Evolutionary conservation across 2,797 vertebrate genomes (phyloP), one percentile per base, ranked within the genome.

Genomic region (Takifugu ocellatus): DNA sequence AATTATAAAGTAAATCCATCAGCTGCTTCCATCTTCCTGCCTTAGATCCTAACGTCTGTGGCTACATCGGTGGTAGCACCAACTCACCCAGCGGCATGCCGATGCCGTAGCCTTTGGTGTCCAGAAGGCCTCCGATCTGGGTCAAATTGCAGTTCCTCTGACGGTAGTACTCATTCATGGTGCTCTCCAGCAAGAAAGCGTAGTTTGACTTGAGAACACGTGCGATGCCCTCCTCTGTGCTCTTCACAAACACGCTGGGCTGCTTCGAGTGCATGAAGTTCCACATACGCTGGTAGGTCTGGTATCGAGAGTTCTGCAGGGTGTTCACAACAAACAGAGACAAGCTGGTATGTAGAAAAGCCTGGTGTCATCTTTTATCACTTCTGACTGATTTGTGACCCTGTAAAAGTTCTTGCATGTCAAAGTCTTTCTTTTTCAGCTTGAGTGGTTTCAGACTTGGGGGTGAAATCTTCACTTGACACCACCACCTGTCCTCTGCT

Each of bases 251-350:
- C 76, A 99, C 96, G 0, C 96, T 97, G 1, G 97, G 97, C 89
- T 98, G 96, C 88, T 99, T 99, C 8, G 97, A 99, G 81, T 98
- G 93, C 97, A 99, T 99, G 90, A 96, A 99, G 84, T 99, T 99
- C 97, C 97, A 99, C 97, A 99, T 99, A 31, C 97, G 90, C 78
- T 99, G 97, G 88, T 99, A 99, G 0, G 96, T 99, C 92, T 99
- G 97, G 83, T 99, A 99, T 54, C 96, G 94, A 8, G 97, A 99
- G 84, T 99, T 99, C 97, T 99, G 90, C 51, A 61, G 44, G 54
- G 54, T 25, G 9, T 39, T 45, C 44, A 51, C 12, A 27, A 63
- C 50, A 66, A 39, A 62, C 25, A 56, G 50, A 21, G 21, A 55
- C n/a, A 58, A 21, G 42, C 25, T 52, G 29, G 59, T 10, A 39